phyloP scores from a whole-genome alignment of 2,797 vertebrate genomes.

The Mastacembelus armatus region DNA sequence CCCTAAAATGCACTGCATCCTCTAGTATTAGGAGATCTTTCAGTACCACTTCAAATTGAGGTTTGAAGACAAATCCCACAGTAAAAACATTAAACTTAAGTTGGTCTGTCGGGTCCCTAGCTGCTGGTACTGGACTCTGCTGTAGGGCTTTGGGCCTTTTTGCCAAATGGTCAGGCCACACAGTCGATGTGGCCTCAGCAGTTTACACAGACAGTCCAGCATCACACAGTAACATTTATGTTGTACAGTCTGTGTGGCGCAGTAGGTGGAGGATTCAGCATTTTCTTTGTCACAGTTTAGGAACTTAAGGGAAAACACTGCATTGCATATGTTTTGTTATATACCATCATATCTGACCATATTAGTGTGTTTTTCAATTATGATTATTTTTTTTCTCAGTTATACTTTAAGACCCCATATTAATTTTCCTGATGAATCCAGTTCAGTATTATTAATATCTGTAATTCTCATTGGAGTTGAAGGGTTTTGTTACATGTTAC shows the following conservation, averaged over 20 bases:
- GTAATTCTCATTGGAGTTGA: no score
- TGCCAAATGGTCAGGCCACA: conserved; percentile 64
- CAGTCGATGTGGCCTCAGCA: conserved; percentile 32
- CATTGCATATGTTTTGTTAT: no score
- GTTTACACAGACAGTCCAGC: conserved; percentile 35
- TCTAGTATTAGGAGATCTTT: conserved; percentile 24
- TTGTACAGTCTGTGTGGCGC: conserved; percentile 50
- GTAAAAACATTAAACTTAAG: conserved; percentile 9
- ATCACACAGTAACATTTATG: conserved; percentile 4
- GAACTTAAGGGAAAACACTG: no score
- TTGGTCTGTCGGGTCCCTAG: conserved; percentile 5
- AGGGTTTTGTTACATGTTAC: no score
- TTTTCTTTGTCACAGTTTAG: no score
- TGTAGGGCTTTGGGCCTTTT: conserved; percentile 32
- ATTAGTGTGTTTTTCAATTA: no score
- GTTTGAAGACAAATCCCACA: conserved; percentile 32
- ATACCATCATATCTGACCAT: no score
- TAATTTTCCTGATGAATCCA: no score
- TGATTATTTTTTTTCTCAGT: no score
- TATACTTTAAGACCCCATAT: no score
- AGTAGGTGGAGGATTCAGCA: neutral
- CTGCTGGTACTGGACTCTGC: conserved; percentile 44
- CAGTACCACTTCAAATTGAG: conserved; percentile 45
- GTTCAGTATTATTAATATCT: no score
- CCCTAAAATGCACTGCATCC: conserved; percentile 1